Evolutionary conservation across 2,888 invertebrate genomes (phyloP).

Genomic region (Plutella xylostella): DNA sequence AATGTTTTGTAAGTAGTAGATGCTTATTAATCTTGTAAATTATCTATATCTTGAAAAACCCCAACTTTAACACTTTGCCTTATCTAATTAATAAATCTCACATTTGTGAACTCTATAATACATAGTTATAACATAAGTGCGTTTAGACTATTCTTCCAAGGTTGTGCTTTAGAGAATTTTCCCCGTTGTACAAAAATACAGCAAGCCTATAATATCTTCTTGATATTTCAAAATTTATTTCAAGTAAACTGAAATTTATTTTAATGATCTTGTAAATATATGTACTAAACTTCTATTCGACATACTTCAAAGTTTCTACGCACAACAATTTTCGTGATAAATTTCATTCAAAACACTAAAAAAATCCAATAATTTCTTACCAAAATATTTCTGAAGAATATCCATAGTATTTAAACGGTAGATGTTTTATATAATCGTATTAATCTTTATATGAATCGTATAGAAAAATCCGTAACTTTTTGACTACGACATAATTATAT

Average conservation of each 20-base stretch:
- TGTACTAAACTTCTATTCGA: conserved; percentile 18
- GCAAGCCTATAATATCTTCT: too few species aligned
- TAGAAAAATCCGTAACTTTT: neutral
- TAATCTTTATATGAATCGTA: neutral
- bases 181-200: conserved; percentile 20
- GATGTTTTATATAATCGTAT: conserved; percentile 1
- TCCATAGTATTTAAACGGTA: neutral
- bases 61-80: conserved; percentile 67
- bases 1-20: neutral
- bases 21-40: conserved; percentile 18
- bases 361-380: too few species aligned
- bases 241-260: too few species aligned
- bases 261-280: conserved; percentile 36
- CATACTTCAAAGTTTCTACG: conserved; percentile 52
- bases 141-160: conserved; percentile 68
- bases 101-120: conserved; percentile 28
- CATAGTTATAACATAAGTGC: conserved; percentile 44
- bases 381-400: neutral
- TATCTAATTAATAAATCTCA: conserved; percentile 46
- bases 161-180: conserved; percentile 68
- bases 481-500: neutral
- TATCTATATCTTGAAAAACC: conserved; percentile 49
- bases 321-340: conserved; percentile 61
- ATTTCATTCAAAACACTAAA: conserved; percentile 12
- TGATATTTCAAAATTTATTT: too few species aligned